Evolutionary conservation across 1,140 invertebrate species (phyloP), one percentile per base, ranked within the genome.

Genomic region (Pteromalus puparum): DNA sequence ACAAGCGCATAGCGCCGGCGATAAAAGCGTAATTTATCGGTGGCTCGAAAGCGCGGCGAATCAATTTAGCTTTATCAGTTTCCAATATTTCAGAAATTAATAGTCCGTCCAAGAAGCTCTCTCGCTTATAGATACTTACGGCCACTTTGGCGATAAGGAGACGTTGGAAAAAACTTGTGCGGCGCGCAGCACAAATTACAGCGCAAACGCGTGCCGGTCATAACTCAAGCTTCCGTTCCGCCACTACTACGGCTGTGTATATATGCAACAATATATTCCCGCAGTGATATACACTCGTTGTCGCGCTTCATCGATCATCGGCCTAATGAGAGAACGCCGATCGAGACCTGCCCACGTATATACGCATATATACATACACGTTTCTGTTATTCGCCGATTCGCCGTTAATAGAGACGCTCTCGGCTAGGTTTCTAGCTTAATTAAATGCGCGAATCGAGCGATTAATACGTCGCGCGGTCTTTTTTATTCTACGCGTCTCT

Each of bases 331-430:
- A 18, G 15, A 13, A 3, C 15, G 70, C 30, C 38, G 30, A 34
- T 34, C 5, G 30, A 34, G 30, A 5, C 30, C 3, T 34, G 9
- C 38, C 38, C 38, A 42, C 38, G 34, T 34, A 5, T 34, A 34
- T 34, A 34, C n/a, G n/a, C n/a, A n/a, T n/a, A n/a, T n/a, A n/a
- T n/a, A n/a, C n/a, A n/a, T n/a, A n/a, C n/a, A n/a, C n/a, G 30
- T 42, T 42, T 42, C 38, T 42, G 38, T 42, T 42, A 42, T 42
- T 42, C 38, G n/a, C 9, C 38, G 38, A 42, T 42, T 38, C 70
- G 5, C 67, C 18, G 79, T 82, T 74, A 82, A 82, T 82, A 53
- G 80, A 82, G 80, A 82, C 80, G 70, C 53, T n/a, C 28, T 2
- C 26, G 30, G 30, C 30, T 34, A 34, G 30, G 30, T 38, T 26